Conservation (phyloP, 1,140 invertebrate species). For the Diploscapter pachys region DNA sequence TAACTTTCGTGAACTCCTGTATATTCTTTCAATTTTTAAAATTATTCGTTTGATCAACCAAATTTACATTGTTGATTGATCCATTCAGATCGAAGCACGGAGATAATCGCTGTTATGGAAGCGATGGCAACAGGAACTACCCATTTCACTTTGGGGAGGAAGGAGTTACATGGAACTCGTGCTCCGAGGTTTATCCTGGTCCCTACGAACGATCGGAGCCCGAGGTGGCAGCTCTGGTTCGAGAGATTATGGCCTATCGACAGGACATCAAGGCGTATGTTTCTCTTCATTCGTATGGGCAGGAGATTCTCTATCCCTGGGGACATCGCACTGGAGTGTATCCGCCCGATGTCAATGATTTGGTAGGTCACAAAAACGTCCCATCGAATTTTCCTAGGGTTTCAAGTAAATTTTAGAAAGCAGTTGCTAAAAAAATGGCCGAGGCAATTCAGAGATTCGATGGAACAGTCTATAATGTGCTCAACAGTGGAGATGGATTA, state of each 20-base stretch:
- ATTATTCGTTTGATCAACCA: too few species aligned
- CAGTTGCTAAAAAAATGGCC: constrained; percentile 37
- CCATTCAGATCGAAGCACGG: background rate
- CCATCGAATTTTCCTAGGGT: background rate
- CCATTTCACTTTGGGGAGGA: constrained; percentile 58
- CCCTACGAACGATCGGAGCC: constrained; percentile 24
- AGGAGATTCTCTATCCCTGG: constrained; percentile 62
- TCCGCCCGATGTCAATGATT: constrained; percentile 56
- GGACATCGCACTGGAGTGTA: constrained; percentile 56
- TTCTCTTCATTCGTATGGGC: constrained; percentile 53
- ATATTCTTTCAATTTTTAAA: too few species aligned
- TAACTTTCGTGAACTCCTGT: too few species aligned
- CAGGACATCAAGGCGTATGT: constrained; percentile 45
- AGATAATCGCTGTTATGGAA: constrained; percentile 54
- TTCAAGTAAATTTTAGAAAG: constrained; percentile 30
- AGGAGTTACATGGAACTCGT: constrained; percentile 24
- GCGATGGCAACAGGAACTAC: constrained; percentile 62
- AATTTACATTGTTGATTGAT: too few species aligned
- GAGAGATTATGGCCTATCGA: constrained; percentile 35
- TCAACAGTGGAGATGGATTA: constrained; percentile 41
- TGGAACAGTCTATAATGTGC: constrained; percentile 41
- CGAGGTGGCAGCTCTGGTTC: constrained; percentile 38
- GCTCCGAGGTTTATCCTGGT: too few species aligned
- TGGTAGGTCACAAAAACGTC: constrained; percentile 47
- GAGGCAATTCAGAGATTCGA: constrained; percentile 36